These are phyloP conservation scores for Phoebastria nigripes DNA, from an alignment of 2,797 vertebrate species.

Conservation along the genomic window DNA sequence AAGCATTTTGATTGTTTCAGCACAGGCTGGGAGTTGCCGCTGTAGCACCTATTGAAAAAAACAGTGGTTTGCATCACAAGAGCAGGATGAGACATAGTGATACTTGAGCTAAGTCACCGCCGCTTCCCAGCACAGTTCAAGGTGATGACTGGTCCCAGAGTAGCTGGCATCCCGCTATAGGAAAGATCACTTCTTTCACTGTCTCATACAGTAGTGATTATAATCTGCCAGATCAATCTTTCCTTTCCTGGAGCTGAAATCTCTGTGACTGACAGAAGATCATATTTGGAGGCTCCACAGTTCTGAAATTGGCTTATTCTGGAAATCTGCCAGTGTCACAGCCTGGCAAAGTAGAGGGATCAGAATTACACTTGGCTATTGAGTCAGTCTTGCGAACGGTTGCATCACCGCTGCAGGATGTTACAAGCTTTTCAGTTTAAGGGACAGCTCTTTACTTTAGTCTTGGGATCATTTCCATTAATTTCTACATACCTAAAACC, in stretches of 20 bases:
- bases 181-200: conserved; percentile 34
- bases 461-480: neutral
- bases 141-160: conserved; percentile 24
- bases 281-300: conserved; percentile 42
- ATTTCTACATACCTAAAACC: neutral
- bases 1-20: conserved; percentile 2
- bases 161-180: neutral
- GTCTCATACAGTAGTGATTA: neutral
- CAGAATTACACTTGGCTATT: conserved; percentile 44
- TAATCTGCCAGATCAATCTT: conserved; percentile 46
- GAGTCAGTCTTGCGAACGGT: neutral
- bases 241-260: conserved; percentile 56
- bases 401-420: conserved; percentile 38
- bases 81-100: conserved; percentile 1
- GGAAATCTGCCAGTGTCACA: conserved; percentile 60
- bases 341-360: conserved; percentile 30
- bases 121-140: neutral
- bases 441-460: neutral
- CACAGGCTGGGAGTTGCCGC: neutral
- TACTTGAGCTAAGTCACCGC: neutral
- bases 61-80: conserved; percentile 18
- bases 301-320: conserved; percentile 62
- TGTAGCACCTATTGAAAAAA: conserved; percentile 15
- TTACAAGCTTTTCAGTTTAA: conserved; percentile 5
- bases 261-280: conserved; percentile 49